Evolutionary conservation across 2,888 invertebrate genomes (phyloP).

Genomic region (Acanthococcus lagerstroemiae): DNA sequence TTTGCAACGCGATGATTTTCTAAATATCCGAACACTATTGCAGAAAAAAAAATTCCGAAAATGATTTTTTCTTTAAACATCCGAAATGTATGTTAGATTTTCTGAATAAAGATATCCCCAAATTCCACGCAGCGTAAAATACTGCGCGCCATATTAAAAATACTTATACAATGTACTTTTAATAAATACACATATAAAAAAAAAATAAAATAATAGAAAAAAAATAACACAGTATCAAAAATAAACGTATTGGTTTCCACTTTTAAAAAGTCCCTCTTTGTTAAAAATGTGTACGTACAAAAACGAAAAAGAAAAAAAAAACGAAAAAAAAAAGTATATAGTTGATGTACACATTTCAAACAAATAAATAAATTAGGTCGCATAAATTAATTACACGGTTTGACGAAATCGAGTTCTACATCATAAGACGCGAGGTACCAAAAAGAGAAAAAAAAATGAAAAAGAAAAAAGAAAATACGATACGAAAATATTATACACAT

Average conservation of each 20-base stretch:
- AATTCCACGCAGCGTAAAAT: constrained; percentile 29
- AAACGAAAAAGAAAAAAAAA: neutral
- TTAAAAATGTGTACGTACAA: neutral
- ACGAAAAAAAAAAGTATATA: neutral
- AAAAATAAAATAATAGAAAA: constrained; percentile 23
- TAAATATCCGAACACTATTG: too few species aligned
- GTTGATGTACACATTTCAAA: neutral
- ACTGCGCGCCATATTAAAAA: constrained; percentile 28
- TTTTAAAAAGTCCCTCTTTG: constrained; percentile 30
- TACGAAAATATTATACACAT: too few species aligned
- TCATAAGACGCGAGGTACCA: too few species aligned
- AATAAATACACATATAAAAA: constrained; percentile 21
- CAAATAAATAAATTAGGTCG: neutral
- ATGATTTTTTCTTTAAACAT: too few species aligned
- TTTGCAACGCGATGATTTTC: too few species aligned
- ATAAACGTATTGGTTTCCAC: constrained; percentile 31
- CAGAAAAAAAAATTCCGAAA: too few species aligned
- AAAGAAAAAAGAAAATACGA: too few species aligned
- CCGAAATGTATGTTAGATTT: too few species aligned
- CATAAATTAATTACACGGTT: neutral
- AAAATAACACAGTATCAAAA: constrained; percentile 28
- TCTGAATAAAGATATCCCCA: constrained; percentile 25
- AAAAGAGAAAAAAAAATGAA: too few species aligned
- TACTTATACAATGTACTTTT: constrained; percentile 18
- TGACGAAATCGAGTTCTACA: constrained; percentile 1